Conservation (phyloP, 2,888 invertebrate species). For the Pomacea canaliculata region DNA sequence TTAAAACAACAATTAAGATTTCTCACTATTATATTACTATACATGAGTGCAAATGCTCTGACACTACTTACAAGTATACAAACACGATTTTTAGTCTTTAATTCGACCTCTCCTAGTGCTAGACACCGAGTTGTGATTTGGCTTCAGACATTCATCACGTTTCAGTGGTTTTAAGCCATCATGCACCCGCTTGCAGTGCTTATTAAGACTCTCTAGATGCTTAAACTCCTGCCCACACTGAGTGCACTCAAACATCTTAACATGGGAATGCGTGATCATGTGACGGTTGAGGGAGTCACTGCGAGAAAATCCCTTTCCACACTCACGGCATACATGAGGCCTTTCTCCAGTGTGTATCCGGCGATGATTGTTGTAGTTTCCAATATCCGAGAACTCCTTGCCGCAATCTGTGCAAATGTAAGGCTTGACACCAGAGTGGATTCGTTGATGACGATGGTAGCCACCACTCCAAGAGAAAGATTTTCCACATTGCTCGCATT, state of each 20-base stretch:
- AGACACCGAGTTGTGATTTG: background rate
- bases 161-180: constrained; percentile 20
- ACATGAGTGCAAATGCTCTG: too few relatives aligned
- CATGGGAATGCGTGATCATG: constrained; percentile 35
- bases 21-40: too few relatives aligned
- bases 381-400: constrained; percentile 26
- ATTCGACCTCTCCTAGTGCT: constrained; percentile 5
- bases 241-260: constrained; percentile 35
- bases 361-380: constrained; percentile 27
- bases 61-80: too few relatives aligned
- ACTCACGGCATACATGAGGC: constrained; percentile 32
- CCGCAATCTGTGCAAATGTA: constrained; percentile 26
- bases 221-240: constrained; percentile 31
- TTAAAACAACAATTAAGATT: too few relatives aligned
- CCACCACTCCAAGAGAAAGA: constrained; percentile 27
- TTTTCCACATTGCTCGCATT: constrained; percentile 28
- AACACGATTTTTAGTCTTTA: background rate
- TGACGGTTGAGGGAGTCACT: constrained; percentile 36
- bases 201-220: constrained; percentile 24
- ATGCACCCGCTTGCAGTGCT: constrained; percentile 21
- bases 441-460: constrained; percentile 24
- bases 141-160: constrained; percentile 20
- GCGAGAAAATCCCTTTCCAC: constrained; percentile 34
- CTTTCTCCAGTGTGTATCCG: constrained; percentile 30
- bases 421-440: constrained; percentile 27